Evolutionary conservation across 2,888 invertebrate species (phyloP).

Genomic region (Aphrophora alni): DNA sequence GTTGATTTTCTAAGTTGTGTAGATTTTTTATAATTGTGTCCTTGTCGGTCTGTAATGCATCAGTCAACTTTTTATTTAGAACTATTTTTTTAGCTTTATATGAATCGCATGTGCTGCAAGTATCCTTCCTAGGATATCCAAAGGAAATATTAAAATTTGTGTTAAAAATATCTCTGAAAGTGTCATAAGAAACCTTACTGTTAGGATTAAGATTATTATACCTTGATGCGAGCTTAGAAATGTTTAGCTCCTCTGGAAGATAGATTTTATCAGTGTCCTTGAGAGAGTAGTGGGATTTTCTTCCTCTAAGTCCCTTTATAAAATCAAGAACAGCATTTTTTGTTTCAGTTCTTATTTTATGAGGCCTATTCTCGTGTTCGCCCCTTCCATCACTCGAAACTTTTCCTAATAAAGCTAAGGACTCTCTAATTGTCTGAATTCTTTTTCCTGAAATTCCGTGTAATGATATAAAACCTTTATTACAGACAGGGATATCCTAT

Average conservation of each 20-base stretch:
- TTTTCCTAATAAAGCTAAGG: neutral
- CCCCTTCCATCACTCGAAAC: neutral
- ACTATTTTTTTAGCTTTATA: neutral
- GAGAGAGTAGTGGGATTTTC: neutral
- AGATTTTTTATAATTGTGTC: conserved; percentile 16
- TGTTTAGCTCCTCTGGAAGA: neutral
- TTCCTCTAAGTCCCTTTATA: neutral
- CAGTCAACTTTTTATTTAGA: neutral
- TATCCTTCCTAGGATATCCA: conserved; percentile 27
- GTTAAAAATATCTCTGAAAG: conserved; percentile 25
- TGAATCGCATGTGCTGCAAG: conserved; percentile 19
- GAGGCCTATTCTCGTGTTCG: neutral
- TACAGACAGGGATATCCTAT: neutral
- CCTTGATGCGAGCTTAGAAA: neutral
- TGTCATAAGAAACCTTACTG: neutral
- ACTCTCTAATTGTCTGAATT: neutral
- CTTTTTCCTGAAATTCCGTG: neutral
- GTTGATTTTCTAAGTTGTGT: neutral
- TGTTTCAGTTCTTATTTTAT: neutral
- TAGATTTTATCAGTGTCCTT: neutral
- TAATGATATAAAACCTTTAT: neutral
- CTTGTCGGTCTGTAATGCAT: neutral
- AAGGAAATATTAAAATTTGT: conserved; percentile 14
- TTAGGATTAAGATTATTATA: neutral
- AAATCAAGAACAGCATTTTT: neutral